phyloP scores from a whole-genome alignment of 1,140 invertebrate species.

The Pectinophora gossypiella region DNA sequence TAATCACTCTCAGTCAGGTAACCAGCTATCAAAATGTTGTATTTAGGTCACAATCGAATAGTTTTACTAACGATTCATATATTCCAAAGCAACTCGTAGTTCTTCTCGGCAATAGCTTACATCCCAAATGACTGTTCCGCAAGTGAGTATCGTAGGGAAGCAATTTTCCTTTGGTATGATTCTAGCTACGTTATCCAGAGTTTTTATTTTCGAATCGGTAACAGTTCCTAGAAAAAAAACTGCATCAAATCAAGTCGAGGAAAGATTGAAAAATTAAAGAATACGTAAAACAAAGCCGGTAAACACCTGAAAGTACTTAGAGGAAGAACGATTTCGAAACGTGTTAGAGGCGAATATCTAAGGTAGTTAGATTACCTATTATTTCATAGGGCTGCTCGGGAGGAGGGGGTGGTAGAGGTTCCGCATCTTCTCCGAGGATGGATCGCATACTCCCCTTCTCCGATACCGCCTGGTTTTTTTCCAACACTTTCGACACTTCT shows the following conservation, averaged over 20 bases:
- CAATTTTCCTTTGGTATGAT: slow-evolving; percentile 48
- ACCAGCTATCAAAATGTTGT: too few species aligned
- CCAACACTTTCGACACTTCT: slow-evolving; percentile 44
- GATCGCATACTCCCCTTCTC: too few species aligned
- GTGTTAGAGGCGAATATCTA: too few species aligned
- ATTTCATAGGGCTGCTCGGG: slow-evolving; percentile 51
- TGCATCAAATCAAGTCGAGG: too few species aligned
- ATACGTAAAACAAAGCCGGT: too few species aligned
- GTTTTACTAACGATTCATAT: slow-evolving; percentile 39
- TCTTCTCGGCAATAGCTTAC: slow-evolving; percentile 48
- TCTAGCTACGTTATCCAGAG: slow-evolving; percentile 44
- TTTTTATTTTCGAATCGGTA: slow-evolving; percentile 38
- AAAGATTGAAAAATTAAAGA: too few species aligned
- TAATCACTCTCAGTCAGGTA: too few species aligned
- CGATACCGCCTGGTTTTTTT: slow-evolving; percentile 31
- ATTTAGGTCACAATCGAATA: too few species aligned
- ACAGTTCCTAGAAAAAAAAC: not conserved
- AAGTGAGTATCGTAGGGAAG: slow-evolving; percentile 50
- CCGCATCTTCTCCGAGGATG: slow-evolving; percentile 39
- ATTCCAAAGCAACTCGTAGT: slow-evolving; percentile 44
- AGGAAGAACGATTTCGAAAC: too few species aligned
- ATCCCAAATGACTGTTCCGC: slow-evolving; percentile 58
- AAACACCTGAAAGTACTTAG: too few species aligned
- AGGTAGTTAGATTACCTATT: slow-evolving; percentile 55
- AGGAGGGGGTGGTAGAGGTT: slow-evolving; percentile 17